A percentile compares a stretch with the other conserved stretches of the same genome.
Evolutionary conservation across 2,888 invertebrate genomes (phyloP).

Genomic region (Tholera decimalis): DNA sequence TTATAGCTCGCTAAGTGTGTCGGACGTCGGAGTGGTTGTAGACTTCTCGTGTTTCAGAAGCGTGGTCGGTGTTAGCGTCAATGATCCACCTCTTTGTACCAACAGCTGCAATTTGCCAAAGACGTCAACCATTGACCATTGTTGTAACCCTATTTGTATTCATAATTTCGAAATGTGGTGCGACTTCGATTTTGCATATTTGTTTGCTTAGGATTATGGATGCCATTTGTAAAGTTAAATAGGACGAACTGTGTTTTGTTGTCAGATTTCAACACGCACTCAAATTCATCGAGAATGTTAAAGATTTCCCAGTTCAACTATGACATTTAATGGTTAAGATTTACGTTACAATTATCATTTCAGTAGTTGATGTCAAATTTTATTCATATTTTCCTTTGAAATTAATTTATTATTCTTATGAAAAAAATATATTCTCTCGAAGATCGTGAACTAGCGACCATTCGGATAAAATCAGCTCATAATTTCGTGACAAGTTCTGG

Average conservation of each 20-base stretch:
- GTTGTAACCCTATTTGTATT: conserved; percentile 59
- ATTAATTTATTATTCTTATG: conserved; percentile 59
- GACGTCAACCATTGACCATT: conserved; percentile 58
- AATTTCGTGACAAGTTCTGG: conserved; percentile 73
- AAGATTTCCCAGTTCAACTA: conserved; percentile 2
- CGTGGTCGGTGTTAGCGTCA: conserved; percentile 79
- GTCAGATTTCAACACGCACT: conserved; percentile 18
- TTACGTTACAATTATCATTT: conserved; percentile 10
- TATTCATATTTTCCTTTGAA: conserved; percentile 30
- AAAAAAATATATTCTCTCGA: conserved; percentile 60
- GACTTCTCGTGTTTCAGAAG: conserved; percentile 84
- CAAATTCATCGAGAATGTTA: conserved; percentile 8
- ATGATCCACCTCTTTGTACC: conserved; percentile 80
- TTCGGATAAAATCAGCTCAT: conserved; percentile 67
- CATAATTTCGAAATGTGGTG: conserved; percentile 58
- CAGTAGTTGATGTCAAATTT: conserved; percentile 23
- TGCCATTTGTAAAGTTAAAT: conserved; percentile 42
- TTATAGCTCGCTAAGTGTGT: conserved; percentile 83
- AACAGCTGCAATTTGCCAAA: conserved; percentile 68
- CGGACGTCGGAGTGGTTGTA: conserved; percentile 82
- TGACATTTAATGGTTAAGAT: conserved; percentile 5
- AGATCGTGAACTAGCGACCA: conserved; percentile 65
- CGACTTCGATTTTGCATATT: conserved; percentile 53
- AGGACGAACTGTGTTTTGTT: conserved; percentile 30
- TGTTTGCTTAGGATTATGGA: conserved; percentile 49